Evolutionary conservation across 2,113 vertebrate genomes (phyloP).

Genomic region (Protobothrops flavoviridis): DNA sequence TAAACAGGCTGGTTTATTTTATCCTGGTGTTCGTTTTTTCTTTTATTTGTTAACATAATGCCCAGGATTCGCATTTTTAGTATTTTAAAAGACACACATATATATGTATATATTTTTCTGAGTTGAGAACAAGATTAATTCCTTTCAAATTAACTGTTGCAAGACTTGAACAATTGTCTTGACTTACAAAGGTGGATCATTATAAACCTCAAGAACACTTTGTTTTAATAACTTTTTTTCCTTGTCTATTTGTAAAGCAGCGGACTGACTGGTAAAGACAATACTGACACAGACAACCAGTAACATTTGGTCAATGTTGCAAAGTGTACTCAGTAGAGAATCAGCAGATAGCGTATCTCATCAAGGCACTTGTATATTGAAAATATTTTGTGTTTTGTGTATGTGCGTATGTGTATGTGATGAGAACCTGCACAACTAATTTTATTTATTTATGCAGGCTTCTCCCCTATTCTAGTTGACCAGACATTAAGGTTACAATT

Average conservation of each 20-base stretch:
- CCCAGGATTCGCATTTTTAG: too few species aligned
- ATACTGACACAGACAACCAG: neutral
- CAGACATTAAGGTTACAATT: neutral
- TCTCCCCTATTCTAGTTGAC: neutral
- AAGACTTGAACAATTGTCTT: neutral
- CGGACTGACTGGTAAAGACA: neutral
- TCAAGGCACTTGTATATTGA: neutral
- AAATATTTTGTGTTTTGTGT: neutral
- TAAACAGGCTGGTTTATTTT: too few species aligned
- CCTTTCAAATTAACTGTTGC: neutral
- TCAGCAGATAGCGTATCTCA: too few species aligned
- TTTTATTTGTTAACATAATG: too few species aligned
- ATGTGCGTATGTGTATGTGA: neutral
- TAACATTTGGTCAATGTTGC: neutral
- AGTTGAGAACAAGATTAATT: neutral
- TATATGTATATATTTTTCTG: neutral
- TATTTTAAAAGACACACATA: too few species aligned
- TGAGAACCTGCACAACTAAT: neutral
- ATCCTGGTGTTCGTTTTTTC: too few species aligned
- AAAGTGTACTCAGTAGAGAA: neutral
- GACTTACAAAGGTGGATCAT: neutral
- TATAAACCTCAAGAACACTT: neutral
- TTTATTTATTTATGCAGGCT: neutral
- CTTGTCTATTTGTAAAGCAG: neutral
- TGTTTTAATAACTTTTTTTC: neutral